A percentile compares a stretch with the other conserved stretches of the same genome.
These are phyloP conservation scores for Cebidichthys violaceus DNA, from an alignment of 2,113 vertebrate species.

Conservation along the genomic window DNA sequence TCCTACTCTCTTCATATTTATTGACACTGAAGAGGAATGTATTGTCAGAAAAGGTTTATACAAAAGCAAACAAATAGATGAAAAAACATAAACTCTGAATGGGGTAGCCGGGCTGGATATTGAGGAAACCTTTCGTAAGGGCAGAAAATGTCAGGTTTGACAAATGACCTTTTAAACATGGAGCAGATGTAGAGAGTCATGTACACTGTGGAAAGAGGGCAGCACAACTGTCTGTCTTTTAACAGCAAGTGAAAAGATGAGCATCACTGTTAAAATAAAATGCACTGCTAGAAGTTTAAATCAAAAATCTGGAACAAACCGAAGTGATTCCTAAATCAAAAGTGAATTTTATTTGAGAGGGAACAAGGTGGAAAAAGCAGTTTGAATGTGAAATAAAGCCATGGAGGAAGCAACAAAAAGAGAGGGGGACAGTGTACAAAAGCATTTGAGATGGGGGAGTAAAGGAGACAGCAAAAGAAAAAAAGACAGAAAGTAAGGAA, in stretches of 20 bases:
- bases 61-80: slow-evolving; percentile 78
- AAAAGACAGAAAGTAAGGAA: neutral
- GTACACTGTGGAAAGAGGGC: slow-evolving; percentile 74
- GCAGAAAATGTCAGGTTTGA: slow-evolving; percentile 84
- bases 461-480: neutral
- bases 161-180: slow-evolving; percentile 85
- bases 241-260: slow-evolving; percentile 67
- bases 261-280: slow-evolving; percentile 49
- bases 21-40: slow-evolving; percentile 67
- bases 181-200: slow-evolving; percentile 81
- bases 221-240: slow-evolving; percentile 70
- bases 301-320: slow-evolving; percentile 26
- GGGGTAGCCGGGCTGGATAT: slow-evolving; percentile 66
- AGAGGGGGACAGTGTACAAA: neutral
- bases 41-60: slow-evolving; percentile 79
- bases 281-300: slow-evolving; percentile 28
- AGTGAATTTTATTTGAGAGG: slow-evolving; percentile 20
- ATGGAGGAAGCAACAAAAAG: slow-evolving; percentile 1
- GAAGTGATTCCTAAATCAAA: slow-evolving; percentile 35
- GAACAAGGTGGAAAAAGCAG: neutral
- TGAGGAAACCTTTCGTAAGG: slow-evolving; percentile 83
- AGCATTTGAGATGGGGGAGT: neutral
- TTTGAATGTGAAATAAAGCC: slow-evolving; percentile 7
- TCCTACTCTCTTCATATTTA: slow-evolving; percentile 55
- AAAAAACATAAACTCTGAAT: slow-evolving; percentile 68